Conservation (phyloP, 1,140 invertebrate genomes). For the Diprion similis region DNA sequence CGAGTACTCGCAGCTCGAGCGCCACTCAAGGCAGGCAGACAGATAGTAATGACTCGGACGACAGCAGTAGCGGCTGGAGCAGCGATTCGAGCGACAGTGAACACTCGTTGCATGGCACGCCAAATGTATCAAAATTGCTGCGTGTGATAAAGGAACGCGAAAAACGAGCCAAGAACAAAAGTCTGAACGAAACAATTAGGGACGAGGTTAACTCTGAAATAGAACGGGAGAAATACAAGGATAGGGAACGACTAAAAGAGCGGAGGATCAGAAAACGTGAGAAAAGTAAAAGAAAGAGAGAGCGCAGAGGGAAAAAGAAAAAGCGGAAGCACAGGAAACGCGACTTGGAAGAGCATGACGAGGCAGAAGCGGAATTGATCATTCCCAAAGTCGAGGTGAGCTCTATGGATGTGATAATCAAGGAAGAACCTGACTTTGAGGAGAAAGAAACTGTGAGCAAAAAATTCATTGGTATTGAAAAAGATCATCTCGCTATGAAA, state of each 20-base stretch:
- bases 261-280: constrained; percentile 38
- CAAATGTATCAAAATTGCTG: constrained; percentile 47
- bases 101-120: constrained; percentile 19
- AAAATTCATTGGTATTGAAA: too few species aligned
- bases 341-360: constrained; percentile 23
- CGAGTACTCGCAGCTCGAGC: constrained; percentile 3
- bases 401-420: background rate
- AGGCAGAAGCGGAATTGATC: background rate
- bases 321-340: constrained; percentile 27
- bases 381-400: background rate
- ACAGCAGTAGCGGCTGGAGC: constrained; percentile 2
- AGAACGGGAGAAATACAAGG: constrained; percentile 37
- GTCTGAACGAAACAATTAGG: constrained; percentile 54
- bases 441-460: background rate
- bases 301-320: constrained; percentile 31
- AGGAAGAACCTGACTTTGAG: constrained; percentile 14
- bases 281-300: constrained; percentile 31
- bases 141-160: constrained; percentile 57
- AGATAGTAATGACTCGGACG: background rate
- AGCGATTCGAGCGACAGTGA: constrained; percentile 26
- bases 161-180: constrained; percentile 55
- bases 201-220: constrained; percentile 58
- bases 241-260: constrained; percentile 45
- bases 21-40: background rate
- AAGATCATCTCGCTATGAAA: too few species aligned